These are phyloP conservation scores for Sebastes flavidus DNA, from an alignment of 2,797 vertebrate species.

Conservation along the genomic window DNA sequence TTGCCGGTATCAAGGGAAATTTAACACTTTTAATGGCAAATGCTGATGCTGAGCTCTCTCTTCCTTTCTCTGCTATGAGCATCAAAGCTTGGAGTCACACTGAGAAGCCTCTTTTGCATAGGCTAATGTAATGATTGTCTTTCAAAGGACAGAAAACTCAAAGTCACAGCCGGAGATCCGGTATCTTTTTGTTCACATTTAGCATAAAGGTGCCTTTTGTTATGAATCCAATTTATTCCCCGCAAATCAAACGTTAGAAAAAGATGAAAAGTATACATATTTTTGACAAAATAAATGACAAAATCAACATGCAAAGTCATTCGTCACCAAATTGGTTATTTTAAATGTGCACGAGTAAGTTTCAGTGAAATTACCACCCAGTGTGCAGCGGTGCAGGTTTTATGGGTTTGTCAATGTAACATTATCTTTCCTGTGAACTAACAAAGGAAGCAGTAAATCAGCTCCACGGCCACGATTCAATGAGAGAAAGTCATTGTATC, in stretches of 20 bases:
- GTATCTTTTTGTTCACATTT: neutral
- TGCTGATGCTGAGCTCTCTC: slow-evolving; percentile 45
- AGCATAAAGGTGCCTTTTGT: neutral
- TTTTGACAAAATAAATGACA: neutral
- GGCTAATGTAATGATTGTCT: slow-evolving; percentile 37
- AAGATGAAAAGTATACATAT: neutral
- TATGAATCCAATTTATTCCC: neutral
- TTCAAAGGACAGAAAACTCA: slow-evolving; percentile 29
- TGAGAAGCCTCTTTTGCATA: slow-evolving; percentile 43
- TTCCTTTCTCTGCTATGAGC: slow-evolving; percentile 34
- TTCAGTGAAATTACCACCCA: slow-evolving; percentile 11
- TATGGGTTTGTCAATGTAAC: slow-evolving; percentile 8
- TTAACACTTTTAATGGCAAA: slow-evolving; percentile 64
- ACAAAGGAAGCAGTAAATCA: slow-evolving; percentile 20
- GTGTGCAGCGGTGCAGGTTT: neutral
- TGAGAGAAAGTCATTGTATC: neutral
- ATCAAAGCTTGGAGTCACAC: slow-evolving; percentile 49
- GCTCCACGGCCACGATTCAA: neutral
- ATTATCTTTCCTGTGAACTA: neutral
- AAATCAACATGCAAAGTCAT: slow-evolving; percentile 9
- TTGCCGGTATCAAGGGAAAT: slow-evolving; percentile 58
- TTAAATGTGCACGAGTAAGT: neutral
- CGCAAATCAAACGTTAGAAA: neutral
- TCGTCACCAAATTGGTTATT: neutral
- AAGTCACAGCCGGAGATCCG: neutral